phyloP scores from a whole-genome alignment of 2,113 vertebrate species.

The Pholis gunnellus region DNA sequence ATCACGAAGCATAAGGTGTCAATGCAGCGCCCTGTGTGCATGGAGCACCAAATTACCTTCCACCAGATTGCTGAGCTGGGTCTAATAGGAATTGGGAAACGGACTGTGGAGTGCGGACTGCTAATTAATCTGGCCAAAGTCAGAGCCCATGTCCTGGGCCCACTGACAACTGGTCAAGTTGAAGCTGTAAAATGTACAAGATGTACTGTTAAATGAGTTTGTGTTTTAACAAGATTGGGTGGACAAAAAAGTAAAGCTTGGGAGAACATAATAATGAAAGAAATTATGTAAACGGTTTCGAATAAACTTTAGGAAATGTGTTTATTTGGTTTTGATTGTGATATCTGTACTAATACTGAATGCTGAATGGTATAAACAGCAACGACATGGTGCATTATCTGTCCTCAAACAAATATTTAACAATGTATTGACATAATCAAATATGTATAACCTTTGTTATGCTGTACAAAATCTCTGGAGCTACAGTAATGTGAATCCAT shows the following conservation, averaged over 20 bases:
- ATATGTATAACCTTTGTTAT: conserved; percentile 45
- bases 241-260: background rate
- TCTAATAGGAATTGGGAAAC: conserved; percentile 76
- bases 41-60: conserved; percentile 81
- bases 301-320: background rate
- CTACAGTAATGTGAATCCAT: conserved; percentile 43
- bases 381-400: conserved; percentile 13
- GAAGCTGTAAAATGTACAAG: no score
- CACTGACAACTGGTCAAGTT: conserved; percentile 58
- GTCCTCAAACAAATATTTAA: conserved; percentile 11
- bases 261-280: background rate
- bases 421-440: conserved; percentile 18
- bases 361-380: conserved; percentile 7
- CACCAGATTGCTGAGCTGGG: conserved; percentile 78
- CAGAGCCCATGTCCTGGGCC: conserved; percentile 72
- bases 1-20: conserved; percentile 86
- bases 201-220: conserved; percentile 6
- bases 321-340: background rate
- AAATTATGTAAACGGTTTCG: background rate
- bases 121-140: conserved; percentile 81
- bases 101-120: conserved; percentile 65
- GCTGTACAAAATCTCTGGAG: conserved; percentile 16
- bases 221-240: background rate
- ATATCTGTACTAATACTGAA: background rate
- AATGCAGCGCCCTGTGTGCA: conserved; percentile 78